Evolutionary conservation across 2,888 invertebrate genomes (phyloP), one percentile per base, ranked within the genome.

Genomic region (Anoncus sp.): DNA sequence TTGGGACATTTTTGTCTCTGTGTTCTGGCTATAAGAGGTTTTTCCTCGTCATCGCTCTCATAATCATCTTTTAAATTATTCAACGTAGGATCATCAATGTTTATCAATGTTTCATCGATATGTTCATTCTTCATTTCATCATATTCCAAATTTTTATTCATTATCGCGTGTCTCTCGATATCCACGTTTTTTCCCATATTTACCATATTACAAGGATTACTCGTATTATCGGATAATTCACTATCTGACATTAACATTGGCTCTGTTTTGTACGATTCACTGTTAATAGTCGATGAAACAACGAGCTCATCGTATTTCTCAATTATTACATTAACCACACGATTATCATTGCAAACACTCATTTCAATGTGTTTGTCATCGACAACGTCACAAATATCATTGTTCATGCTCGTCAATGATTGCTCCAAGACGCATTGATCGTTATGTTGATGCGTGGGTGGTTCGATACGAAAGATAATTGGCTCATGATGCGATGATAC

Each of bases 1-100:
- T 87, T 82, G 3, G 78, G 66, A 80, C 89, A 88, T 45, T 86
- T 88, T 45, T 85, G 81, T 65, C 87, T 82, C 47, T 79, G 82
- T 5, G 87, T 87, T 78, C 88, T 81, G 1, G 78, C 75, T 77
- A 87, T 87, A 22, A 87, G 69, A 12, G 89, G 86, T 59, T 84
- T 89, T 51, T 89, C 88, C 31, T 87, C 88, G 22, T 88, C 87
- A 18, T 88, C 83, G 18, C 79, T 82, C 24, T 80, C 79, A 60
- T 77, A 65, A n/a, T 24, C 51, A 45, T 80, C 78, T 24, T 80
- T 77, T 49, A 69, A 22, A 47, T 18, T 45, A 3, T 60, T 51
- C n/a, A 49, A 55, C 3, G 6, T 47, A 4, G 69, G 16, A 31
- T 16, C 10, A 10, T 60, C 38, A 7, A 31, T 27, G 12, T 22